These are phyloP conservation scores for Phoeniculus purpureus DNA, from an alignment of 2,797 vertebrate species.

Conservation along the genomic window DNA sequence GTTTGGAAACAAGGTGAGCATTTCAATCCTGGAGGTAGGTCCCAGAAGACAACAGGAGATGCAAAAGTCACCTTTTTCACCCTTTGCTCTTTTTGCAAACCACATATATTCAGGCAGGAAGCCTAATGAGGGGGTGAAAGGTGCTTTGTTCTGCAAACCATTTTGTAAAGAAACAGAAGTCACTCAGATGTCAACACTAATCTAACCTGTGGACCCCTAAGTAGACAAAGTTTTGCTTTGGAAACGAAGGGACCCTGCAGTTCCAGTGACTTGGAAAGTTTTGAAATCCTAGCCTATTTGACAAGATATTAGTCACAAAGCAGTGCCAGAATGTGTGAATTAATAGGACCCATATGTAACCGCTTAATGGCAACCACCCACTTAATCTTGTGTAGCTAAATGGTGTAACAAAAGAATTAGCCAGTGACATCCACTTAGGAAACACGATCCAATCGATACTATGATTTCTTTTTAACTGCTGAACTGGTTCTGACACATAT, in stretches of 20 bases:
- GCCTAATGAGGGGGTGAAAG: not conserved
- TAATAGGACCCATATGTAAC: slow-evolving; percentile 79
- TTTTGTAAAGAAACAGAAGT: not conserved
- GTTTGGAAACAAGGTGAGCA: not conserved
- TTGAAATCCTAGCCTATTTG: slow-evolving; percentile 62
- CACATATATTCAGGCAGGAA: not conserved
- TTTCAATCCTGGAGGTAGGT: not conserved
- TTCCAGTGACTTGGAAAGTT: slow-evolving; percentile 33
- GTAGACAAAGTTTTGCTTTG: not conserved
- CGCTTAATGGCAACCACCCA: slow-evolving; percentile 75
- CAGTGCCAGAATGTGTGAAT: slow-evolving; percentile 59
- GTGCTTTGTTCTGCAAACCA: not conserved
- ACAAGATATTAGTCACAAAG: slow-evolving; percentile 74
- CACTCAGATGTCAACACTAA: not conserved
- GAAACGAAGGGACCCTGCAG: slow-evolving; percentile 49
- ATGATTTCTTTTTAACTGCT: slow-evolving; percentile 77
- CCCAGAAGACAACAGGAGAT: not conserved
- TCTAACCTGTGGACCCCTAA: not conserved
- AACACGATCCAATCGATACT: slow-evolving; percentile 80
- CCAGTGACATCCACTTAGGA: slow-evolving; percentile 76
- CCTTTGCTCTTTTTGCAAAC: not conserved
- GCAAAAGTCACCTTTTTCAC: not conserved
- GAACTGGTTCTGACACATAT: slow-evolving; percentile 79
- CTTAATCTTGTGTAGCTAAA: slow-evolving; percentile 75
- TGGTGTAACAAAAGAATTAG: slow-evolving; percentile 77